These are phyloP conservation scores for Thysanoteuthis rhombus DNA, from an alignment of 2,888 invertebrate species.

Conservation along the genomic window DNA sequence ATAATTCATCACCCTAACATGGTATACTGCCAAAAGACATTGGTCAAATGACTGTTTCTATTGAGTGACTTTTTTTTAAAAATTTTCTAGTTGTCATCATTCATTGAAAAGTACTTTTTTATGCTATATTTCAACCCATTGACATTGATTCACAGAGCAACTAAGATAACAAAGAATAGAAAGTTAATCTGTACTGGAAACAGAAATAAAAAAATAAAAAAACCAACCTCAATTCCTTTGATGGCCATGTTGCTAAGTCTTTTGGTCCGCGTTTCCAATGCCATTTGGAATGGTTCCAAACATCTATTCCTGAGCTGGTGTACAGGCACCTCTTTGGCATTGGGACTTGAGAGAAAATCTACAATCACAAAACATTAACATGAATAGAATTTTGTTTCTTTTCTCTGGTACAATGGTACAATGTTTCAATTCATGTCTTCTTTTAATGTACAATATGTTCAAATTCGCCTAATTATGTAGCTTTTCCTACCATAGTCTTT, in stretches of 20 bases:
- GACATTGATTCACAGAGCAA: background rate
- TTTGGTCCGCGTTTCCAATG: slow-evolving; percentile 86
- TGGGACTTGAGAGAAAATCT: slow-evolving; percentile 55
- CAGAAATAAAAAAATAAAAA: background rate
- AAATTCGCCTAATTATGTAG: background rate
- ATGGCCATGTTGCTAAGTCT: slow-evolving; percentile 85
- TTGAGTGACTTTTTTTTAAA: too few relatives aligned
- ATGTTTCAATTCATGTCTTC: background rate
- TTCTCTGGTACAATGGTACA: too few relatives aligned
- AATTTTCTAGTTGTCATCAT: too few relatives aligned
- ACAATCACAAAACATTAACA: slow-evolving; percentile 31
- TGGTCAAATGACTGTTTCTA: too few relatives aligned
- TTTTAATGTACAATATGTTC: background rate
- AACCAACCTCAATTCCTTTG: slow-evolving; percentile 86
- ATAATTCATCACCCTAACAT: too few relatives aligned
- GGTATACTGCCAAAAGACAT: too few relatives aligned
- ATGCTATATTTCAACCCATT: too few relatives aligned
- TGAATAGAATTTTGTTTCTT: background rate
- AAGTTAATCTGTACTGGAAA: background rate
- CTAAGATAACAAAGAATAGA: too few relatives aligned
- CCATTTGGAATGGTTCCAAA: slow-evolving; percentile 84
- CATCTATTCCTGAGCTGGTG: slow-evolving; percentile 75
- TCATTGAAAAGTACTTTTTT: too few relatives aligned
- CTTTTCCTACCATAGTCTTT: background rate
- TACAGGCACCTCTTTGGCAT: slow-evolving; percentile 45